These are phyloP conservation scores for Pelobates fuscus DNA, from an alignment of 2,113 vertebrate species.

Conservation along the genomic window DNA sequence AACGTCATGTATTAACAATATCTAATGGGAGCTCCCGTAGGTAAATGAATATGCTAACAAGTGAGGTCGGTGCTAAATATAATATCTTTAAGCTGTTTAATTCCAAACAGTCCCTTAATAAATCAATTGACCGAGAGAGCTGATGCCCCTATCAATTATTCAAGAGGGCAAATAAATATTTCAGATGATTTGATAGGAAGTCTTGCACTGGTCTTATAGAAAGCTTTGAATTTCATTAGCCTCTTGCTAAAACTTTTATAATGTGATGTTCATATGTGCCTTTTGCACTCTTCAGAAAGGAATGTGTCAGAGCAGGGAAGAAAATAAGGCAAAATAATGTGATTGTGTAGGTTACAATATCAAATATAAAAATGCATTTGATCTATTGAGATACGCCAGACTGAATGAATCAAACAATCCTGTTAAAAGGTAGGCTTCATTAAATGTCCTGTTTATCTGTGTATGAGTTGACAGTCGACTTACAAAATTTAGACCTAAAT, in stretches of 20 bases:
- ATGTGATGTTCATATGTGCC: constrained; percentile 67
- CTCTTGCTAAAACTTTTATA: constrained; percentile 83
- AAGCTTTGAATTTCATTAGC: constrained; percentile 85
- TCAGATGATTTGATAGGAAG: constrained; percentile 85
- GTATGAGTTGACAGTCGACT: too few relatives aligned
- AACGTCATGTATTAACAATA: constrained; percentile 88
- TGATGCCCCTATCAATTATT: constrained; percentile 91
- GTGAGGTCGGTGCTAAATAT: constrained; percentile 86
- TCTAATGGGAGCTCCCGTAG: constrained; percentile 86
- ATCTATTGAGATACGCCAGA: not conserved
- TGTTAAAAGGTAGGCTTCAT: not conserved
- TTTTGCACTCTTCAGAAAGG: constrained; percentile 55
- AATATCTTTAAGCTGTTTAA: constrained; percentile 92
- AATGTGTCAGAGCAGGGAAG: constrained; percentile 34
- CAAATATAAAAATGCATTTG: constrained; percentile 21
- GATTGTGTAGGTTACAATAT: not conserved
- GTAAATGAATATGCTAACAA: constrained; percentile 92
- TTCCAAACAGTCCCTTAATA: constrained; percentile 89
- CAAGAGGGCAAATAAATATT: constrained; percentile 86
- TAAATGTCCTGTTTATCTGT: too few relatives aligned
- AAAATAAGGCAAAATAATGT: constrained; percentile 1
- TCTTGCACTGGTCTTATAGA: constrained; percentile 72
- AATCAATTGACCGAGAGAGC: constrained; percentile 87
- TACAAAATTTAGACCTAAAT: too few relatives aligned
- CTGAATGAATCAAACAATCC: not conserved